Conservation (phyloP, 2,113 vertebrate species). For the Orthochromis indermauri region DNA sequence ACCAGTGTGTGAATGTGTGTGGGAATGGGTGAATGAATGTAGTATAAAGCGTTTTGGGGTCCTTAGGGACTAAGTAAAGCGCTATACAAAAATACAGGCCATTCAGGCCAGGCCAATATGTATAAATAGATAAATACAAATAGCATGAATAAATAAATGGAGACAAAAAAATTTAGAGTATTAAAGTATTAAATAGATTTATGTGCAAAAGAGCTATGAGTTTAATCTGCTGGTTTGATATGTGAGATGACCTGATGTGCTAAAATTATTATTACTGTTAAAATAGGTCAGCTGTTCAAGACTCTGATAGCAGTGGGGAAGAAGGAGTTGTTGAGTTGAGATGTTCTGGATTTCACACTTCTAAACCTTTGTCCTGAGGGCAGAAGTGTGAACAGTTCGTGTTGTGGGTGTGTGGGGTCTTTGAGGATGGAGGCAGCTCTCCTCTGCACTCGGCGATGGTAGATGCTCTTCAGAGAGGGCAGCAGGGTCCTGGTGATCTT, state of each 20-base stretch:
- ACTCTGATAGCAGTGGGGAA: neutral
- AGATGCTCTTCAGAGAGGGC: neutral
- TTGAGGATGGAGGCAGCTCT: neutral
- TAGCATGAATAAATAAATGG: neutral
- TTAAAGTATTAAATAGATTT: neutral
- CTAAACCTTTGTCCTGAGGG: neutral
- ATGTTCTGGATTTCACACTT: neutral
- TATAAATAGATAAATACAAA: neutral
- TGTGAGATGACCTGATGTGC: neutral
- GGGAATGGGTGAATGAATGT: too few species aligned
- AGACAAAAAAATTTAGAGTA: neutral
- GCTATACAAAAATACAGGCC: too few species aligned
- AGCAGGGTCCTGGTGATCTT: rapidly evolving
- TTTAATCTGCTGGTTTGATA: neutral
- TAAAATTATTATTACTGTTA: neutral
- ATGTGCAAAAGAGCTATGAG: neutral
- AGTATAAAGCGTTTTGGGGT: too few species aligned
- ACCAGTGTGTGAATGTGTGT: too few species aligned
- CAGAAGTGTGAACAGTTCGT: neutral
- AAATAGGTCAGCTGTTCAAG: neutral
- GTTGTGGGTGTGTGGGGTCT: neutral
- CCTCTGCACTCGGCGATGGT: rapidly evolving
- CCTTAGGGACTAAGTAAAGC: too few species aligned
- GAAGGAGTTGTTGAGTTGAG: neutral
- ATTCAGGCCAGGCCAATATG: too few species aligned